phyloP scores from a whole-genome alignment of 2,797 vertebrate species.

The Megalops cyprinoides region DNA sequence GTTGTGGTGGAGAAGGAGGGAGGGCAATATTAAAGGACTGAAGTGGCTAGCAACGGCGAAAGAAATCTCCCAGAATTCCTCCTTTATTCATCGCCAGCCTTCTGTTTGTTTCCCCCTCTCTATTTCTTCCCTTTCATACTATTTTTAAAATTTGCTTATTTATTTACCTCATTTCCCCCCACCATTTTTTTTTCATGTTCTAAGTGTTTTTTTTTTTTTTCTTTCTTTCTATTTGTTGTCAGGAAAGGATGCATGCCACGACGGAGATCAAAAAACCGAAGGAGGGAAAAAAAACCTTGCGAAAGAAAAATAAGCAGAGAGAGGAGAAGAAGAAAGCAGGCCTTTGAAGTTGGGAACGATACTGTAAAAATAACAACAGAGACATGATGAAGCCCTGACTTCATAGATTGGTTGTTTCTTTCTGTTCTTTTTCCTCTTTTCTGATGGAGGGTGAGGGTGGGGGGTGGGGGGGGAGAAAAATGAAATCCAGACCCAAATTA shows the following conservation, averaged over 20 bases:
- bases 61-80: conserved; percentile 72
- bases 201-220: conserved; percentile 44
- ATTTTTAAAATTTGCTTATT: conserved; percentile 60
- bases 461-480: no score
- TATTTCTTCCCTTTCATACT: conserved; percentile 48
- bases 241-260: conserved; percentile 33
- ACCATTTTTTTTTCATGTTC: conserved; percentile 41
- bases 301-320: conserved; percentile 43
- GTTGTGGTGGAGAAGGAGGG: conserved; percentile 73
- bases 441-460: conserved; percentile 49
- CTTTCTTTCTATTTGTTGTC: conserved; percentile 48
- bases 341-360: conserved; percentile 61
- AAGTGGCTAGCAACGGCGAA: conserved; percentile 73
- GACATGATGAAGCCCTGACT: conserved; percentile 60
- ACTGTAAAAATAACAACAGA: conserved; percentile 65
- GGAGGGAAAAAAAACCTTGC: conserved; percentile 42
- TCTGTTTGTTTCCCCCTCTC: conserved; percentile 47
- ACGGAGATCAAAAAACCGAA: conserved; percentile 44
- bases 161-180: conserved; percentile 60
- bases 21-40: conserved; percentile 59
- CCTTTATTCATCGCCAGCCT: conserved; percentile 58
- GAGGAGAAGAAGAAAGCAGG: conserved; percentile 55
- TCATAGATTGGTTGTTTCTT: conserved; percentile 53
- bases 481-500: conserved; percentile 75
- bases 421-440: conserved; percentile 57